Conservation (phyloP, 2,797 vertebrate species). For the Cercopithecus neglectus region DNA sequence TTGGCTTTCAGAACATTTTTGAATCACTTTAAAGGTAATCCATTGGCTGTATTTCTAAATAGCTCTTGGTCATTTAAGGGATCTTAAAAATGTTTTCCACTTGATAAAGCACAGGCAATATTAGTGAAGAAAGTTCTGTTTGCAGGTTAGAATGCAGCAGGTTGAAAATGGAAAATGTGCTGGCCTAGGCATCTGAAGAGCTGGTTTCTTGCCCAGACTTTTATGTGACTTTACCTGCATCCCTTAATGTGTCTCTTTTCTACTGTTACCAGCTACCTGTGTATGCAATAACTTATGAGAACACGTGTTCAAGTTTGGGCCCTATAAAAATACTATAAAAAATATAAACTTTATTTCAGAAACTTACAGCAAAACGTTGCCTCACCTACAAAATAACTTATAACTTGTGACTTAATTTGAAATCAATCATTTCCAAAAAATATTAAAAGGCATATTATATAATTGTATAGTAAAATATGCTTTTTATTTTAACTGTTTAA, state of each 20-base stretch:
- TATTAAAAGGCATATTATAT: background rate
- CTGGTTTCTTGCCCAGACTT: constrained; percentile 3
- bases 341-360: background rate
- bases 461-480: background rate
- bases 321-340: background rate
- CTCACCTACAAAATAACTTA: background rate
- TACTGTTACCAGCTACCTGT: background rate
- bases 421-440: constrained; percentile 20
- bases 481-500: background rate
- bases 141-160: background rate
- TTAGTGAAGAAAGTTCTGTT: constrained; percentile 6
- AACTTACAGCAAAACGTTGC: background rate
- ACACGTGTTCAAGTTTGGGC: background rate
- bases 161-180: constrained; percentile 29
- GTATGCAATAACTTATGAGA: background rate
- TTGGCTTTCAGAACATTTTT: background rate
- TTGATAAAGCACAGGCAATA: background rate
- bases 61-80: background rate
- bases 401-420: constrained; percentile 32
- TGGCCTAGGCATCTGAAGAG: background rate
- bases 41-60: background rate
- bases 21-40: background rate
- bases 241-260: background rate
- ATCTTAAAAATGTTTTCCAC: constrained; percentile 23
- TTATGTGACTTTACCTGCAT: background rate